A percentile compares a stretch with the other conserved stretches of the same genome.
phyloP scores from a whole-genome alignment of 2,113 vertebrate genomes.

The Connochaetes taurinus region DNA sequence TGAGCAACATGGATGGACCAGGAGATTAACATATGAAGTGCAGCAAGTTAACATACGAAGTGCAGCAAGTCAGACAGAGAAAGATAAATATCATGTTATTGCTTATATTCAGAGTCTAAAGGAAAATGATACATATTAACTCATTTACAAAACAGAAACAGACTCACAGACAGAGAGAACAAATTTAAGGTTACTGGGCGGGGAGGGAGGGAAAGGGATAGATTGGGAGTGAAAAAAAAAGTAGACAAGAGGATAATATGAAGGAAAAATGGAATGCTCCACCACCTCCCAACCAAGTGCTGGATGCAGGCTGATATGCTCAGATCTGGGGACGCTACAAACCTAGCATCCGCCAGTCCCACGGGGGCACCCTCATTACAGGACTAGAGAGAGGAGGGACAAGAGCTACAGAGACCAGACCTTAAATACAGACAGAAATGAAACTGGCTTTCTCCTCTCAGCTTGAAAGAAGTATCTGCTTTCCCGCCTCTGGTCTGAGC shows the following conservation, averaged over 20 bases:
- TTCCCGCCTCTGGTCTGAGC: not conserved
- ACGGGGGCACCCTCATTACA: fast-evolving
- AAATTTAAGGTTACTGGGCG: not conserved
- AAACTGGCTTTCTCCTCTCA: not conserved
- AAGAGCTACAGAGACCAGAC: not conserved
- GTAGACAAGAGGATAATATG: not conserved
- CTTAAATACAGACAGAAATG: not conserved
- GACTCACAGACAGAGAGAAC: not conserved
- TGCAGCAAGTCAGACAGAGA: not conserved
- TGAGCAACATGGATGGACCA: not conserved
- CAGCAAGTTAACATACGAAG: not conserved
- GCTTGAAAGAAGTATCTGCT: not conserved
- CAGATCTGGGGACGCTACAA: fast-evolving
- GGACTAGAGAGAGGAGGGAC: not conserved
- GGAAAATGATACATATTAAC: not conserved
- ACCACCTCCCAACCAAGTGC: not conserved
- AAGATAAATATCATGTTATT: not conserved
- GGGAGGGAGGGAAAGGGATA: not conserved
- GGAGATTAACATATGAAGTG: not conserved
- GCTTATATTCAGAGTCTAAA: not conserved
- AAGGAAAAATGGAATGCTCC: not conserved
- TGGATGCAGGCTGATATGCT: not conserved
- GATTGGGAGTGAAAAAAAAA: not conserved
- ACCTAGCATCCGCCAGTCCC: not conserved
- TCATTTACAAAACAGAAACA: not conserved